Base-by-base conservation (phyloP, 2,113 vertebrate genomes). In the Oenanthe melanoleuca region DNA sequence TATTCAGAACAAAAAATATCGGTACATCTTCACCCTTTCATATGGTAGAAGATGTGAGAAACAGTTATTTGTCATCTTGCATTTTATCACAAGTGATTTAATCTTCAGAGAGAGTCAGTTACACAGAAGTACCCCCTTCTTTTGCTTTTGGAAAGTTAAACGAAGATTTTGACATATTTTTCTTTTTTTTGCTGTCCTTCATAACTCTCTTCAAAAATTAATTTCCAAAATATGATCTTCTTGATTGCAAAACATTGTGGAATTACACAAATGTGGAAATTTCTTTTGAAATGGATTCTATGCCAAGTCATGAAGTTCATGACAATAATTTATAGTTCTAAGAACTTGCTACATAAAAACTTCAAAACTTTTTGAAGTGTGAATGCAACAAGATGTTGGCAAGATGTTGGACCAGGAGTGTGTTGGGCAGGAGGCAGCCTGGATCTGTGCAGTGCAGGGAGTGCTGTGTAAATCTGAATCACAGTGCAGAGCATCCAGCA, bases 401-500 rank as follows among this genome's bases (percentile, higher is more conserved):
- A 55, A 78, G 79, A 12, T 55, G 12, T 42, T 65, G 60, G 38
- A 49, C 6, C 6, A 14, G 44, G 37, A 72, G 15, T 8, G 40
- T 7, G 1, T 65, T 40, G 37, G 60, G n/a, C 53, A 61, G 81
- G 42, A 80, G 38, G 38, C 33, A 59, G 26, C 37, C 18, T 29
- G n/a, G 71, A 11, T 42, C 20, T 56, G n/a, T 37, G 15, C 17
- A 12, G 0, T 22, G 12, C 14, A 5, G 37, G 50, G 45, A 86
- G 49, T 47, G 23, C 26, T 21, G 26, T 67, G 37, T 42, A 15
- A 9, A 12, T 40, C 13, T 33, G 49, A 34, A 14, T 40, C 26
- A 13, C 0, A 0, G 7, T 14, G 31, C 49, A 47, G 73, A 79
- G 29, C 61, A 14, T n/a, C 55, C 64, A 34, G 12, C 49, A 29